A percentile compares a stretch with the other conserved stretches of the same genome.
Conservation (phyloP, 2,888 invertebrate genomes). For the Yponomeuta sedellus region DNA sequence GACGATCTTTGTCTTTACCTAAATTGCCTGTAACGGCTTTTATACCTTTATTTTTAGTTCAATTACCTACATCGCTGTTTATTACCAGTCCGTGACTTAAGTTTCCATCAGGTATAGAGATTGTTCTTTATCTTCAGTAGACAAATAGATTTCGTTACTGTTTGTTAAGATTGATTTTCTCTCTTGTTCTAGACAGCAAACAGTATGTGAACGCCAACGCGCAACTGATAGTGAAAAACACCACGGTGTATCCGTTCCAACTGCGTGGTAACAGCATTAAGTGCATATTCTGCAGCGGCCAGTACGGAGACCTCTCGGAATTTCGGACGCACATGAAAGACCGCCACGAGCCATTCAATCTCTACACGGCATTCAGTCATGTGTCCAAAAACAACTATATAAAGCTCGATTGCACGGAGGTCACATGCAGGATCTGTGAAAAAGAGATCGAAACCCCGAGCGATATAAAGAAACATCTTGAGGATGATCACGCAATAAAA, state of each 20-base stretch:
- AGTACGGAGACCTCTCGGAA: background rate
- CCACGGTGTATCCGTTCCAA: constrained; percentile 19
- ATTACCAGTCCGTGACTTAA: background rate
- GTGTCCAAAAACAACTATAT: background rate
- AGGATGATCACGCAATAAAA: background rate
- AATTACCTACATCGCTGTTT: background rate
- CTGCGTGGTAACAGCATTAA: background rate
- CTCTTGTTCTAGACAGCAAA: constrained; percentile 6
- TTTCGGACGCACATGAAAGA: constrained; percentile 14
- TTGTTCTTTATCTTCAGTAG: background rate
- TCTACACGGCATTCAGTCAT: background rate
- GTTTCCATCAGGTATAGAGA: background rate
- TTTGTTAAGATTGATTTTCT: background rate
- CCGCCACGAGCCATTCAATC: constrained; percentile 1
- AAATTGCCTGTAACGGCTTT: background rate
- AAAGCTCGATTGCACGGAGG: constrained; percentile 10
- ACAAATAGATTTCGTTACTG: background rate
- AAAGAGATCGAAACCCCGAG: background rate
- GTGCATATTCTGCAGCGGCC: constrained; percentile 15
- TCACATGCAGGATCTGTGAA: constrained; percentile 11
- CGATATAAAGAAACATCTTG: background rate
- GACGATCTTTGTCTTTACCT: too few relatives aligned
- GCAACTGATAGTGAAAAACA: constrained; percentile 5
- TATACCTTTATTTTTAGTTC: background rate
- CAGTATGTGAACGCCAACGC: constrained; percentile 33